Base-by-base conservation (phyloP, 2,797 vertebrate genomes). In the Sandelia bainsii region DNA sequence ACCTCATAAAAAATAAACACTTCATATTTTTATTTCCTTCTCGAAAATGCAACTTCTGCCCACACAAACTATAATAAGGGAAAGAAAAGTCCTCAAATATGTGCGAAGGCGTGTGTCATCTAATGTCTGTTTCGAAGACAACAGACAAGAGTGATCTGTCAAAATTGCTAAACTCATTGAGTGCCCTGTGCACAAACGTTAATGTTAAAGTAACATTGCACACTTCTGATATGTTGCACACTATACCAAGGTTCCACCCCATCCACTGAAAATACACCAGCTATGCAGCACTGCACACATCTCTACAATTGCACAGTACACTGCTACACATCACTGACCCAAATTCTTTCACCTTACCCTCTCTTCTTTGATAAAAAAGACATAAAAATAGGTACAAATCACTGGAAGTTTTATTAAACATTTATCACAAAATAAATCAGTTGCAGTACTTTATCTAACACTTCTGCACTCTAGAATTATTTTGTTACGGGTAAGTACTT, bases 301-400 rank as follows among this genome's bases (percentile, higher is more conserved):
- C 34, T 68, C 57, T 62, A 20, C 62, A 39, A 1, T 16, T 82
- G 69, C 80, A 75, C 84, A 79, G 56, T 1, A 19, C 73, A 72
- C 73, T 17, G 20, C 48, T 23, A 27, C 72, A 69, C 69, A 69
- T 17, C 17, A 32, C n/a, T 9, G 29, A 27, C 56, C 58, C 23
- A 56, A 6, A n/a, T 22, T 27, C 16, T 63, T 57, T 44, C 37
- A 66, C 40, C 22, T 49, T 6, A 19, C 44, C 5, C 16, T 12
- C 40, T 44, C 7, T 11, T 61, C 40, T 76, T 73, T 69, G n/a
- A 73, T 73, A 5, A 8, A 48, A n/a, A 34, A 32, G 13, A 52
- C 8, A 45, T 45, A 9, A 7, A 45, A 45, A 8, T 45, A 46
- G 2, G 11, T 10, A 20, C 45, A 20, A n/a, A 56, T 27, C n/a